Evolutionary conservation across 2,888 invertebrate species (phyloP).

Genomic region (Empis livida): DNA sequence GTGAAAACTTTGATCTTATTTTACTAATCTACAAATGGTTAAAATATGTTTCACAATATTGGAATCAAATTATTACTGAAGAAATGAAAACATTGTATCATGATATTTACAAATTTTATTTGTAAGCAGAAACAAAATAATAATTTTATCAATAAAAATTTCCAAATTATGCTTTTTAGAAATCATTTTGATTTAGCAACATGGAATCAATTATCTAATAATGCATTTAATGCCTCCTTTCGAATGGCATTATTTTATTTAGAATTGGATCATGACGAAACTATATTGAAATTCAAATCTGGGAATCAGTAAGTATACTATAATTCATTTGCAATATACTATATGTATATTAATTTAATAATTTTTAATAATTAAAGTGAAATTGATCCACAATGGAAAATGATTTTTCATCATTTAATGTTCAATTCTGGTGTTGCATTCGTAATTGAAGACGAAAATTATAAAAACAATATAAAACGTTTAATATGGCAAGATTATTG

Average conservation of each 20-base stretch:
- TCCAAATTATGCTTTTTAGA: slow-evolving; percentile 9
- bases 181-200: slow-evolving; percentile 19
- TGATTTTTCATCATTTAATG: slow-evolving; percentile 14
- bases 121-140: slow-evolving; percentile 13
- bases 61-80: slow-evolving; percentile 17
- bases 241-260: slow-evolving; percentile 21
- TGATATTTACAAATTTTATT: slow-evolving; percentile 19
- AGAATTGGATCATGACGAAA: slow-evolving; percentile 20
- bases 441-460: slow-evolving; percentile 29
- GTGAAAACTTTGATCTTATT: slow-evolving; percentile 18
- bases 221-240: slow-evolving; percentile 19
- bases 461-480: slow-evolving; percentile 38
- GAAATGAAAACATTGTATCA: slow-evolving; percentile 18
- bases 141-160: not conserved
- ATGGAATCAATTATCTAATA: slow-evolving; percentile 20
- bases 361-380: slow-evolving; percentile 11
- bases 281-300: not conserved
- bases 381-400: slow-evolving; percentile 14
- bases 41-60: slow-evolving; percentile 19
- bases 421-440: slow-evolving; percentile 17
- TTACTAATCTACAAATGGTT: slow-evolving; percentile 21
- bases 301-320: no score
- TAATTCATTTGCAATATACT: not conserved
- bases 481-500: slow-evolving; percentile 44
- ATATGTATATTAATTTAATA: not conserved